Percentiles rank a stretch among this genome's conserved stretches.
These are phyloP conservation scores for Entosphenus tridentatus DNA, from an alignment of 2,113 vertebrate species.

Conservation along the genomic window DNA sequence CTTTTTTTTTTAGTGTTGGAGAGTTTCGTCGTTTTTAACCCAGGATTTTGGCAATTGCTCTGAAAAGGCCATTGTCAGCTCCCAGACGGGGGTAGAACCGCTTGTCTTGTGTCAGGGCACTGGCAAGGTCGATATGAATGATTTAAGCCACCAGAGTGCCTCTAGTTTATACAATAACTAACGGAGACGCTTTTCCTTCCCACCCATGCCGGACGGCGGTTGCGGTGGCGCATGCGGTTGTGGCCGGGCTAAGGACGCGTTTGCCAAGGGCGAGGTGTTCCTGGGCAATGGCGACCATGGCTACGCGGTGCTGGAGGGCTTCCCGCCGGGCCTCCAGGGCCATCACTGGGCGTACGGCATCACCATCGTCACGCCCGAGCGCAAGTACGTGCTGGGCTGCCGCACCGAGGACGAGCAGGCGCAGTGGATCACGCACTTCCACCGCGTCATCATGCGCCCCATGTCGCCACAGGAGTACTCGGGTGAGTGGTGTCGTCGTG, in stretches of 20 bases:
- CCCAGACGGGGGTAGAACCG: no score
- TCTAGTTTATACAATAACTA: no score
- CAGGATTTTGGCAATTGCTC: no score
- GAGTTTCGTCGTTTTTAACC: no score
- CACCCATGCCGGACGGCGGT: no score
- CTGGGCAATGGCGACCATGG: slow-evolving; percentile 40
- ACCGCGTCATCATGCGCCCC: slow-evolving; percentile 21
- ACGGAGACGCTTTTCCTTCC: no score
- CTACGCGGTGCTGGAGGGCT: slow-evolving; percentile 25
- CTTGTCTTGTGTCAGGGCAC: no score
- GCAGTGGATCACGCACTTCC: slow-evolving; percentile 47
- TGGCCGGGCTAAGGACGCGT: slow-evolving; percentile 33
- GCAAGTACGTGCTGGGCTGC: slow-evolving; percentile 52
- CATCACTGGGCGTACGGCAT: slow-evolving; percentile 46
- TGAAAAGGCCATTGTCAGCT: no score
- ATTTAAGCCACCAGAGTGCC: no score
- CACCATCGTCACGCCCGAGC: slow-evolving; percentile 49
- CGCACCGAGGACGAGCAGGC: slow-evolving; percentile 42
- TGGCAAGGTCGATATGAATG: no score
- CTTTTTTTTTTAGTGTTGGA: no score
- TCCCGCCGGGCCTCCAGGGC: slow-evolving; percentile 28
- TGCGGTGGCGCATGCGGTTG: no score
- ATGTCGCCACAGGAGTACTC: slow-evolving; percentile 68
- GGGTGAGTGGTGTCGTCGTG: slow-evolving; percentile 21
- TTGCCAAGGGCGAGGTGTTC: slow-evolving; percentile 63